Base-by-base conservation (phyloP, 1,140 invertebrate species). In the Drosophila serrata region DNA sequence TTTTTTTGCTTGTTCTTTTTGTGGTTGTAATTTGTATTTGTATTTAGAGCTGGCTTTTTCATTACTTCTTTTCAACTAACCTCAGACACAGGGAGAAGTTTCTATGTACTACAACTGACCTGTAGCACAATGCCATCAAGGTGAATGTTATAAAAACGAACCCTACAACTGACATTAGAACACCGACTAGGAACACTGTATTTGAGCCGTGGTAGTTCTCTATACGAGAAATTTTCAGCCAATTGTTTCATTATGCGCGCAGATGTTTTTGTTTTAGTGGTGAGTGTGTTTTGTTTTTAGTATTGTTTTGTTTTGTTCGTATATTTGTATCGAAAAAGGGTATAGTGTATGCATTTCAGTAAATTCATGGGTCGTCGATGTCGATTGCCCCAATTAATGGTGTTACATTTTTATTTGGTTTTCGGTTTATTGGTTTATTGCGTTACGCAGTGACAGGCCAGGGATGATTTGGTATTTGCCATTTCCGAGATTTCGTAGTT, bases 51-150 rank as follows among this genome's bases (percentile, higher is more conserved):
- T 87, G 84, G 84, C 84, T 95, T 95, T 96, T 96, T 92, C 91
- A 91, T 91, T 92, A 91, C 91, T 92, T 80, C 88, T 92, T 91
- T 93, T 93, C 91, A 93, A 97, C 97, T 97, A 97, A 97, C 97
- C 97, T 97, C 96, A 97, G 96, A 96, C 97, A 98, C 95, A 97
- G 96, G 95, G 96, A 97, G 97, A 97, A 97, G 96, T 97, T 98
- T 97, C 97, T 97, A 97, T 98, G 97, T 96, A 98, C 97, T 96
- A 97, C 97, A 95, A 98, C 97, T 97, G 97, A 98, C 97, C 98
- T 98, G 97, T 99, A 99, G 96, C 98, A 99, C 95, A 99, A 96
- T 95, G 98, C 98, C 95, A 98, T 97, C 94, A 98, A 96, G 94
- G 98, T 97, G 96, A 99, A 98, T 95, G 98, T 96, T 95, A 99